phyloP scores from a whole-genome alignment of 2,113 vertebrate species.

The Podarcis muralis region DNA sequence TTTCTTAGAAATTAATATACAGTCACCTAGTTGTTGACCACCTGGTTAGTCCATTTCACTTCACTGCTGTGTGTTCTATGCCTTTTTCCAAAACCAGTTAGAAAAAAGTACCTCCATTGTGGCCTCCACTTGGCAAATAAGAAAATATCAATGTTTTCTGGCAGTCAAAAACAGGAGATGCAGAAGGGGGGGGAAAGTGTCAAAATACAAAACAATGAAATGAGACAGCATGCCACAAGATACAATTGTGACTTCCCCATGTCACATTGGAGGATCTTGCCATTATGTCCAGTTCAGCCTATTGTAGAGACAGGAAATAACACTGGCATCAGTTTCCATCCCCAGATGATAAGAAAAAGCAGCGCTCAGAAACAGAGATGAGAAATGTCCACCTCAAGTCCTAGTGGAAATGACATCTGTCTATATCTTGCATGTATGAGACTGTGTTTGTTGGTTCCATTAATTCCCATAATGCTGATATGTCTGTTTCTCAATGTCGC shows the following conservation, averaged over 20 bases:
- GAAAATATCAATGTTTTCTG: background rate
- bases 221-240: background rate
- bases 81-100: background rate
- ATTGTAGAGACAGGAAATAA: background rate
- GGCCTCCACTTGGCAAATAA: background rate
- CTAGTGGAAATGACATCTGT: background rate
- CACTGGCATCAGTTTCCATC: background rate
- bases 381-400: background rate
- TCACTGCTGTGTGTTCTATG: accelerated
- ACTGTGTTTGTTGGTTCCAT: background rate
- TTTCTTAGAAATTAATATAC: background rate
- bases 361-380: background rate
- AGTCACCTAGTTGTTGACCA: background rate
- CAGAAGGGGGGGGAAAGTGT: background rate
- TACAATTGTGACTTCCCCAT: background rate
- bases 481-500: background rate
- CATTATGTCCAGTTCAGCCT: background rate
- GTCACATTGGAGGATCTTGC: background rate
- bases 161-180: background rate
- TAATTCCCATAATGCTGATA: background rate
- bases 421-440: background rate
- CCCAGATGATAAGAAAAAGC: background rate
- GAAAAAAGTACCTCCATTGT: background rate
- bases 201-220: background rate
- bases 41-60: background rate